A percentile compares a stretch with the other conserved stretches of the same genome.
These are phyloP conservation scores for Anabacerthia variegaticeps DNA, from an alignment of 2,797 vertebrate genomes.

Conservation along the genomic window DNA sequence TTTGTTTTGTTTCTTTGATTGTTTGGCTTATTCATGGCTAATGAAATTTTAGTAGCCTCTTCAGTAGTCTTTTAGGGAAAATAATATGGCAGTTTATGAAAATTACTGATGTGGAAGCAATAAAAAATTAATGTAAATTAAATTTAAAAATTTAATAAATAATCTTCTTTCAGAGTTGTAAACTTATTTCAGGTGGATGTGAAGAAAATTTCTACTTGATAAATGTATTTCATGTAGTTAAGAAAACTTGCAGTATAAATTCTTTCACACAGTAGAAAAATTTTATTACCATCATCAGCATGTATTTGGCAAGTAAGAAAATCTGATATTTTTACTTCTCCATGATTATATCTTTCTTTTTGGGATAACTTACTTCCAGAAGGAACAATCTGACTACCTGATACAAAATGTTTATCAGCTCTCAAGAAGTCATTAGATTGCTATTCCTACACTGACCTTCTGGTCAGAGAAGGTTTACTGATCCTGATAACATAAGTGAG, in stretches of 20 bases:
- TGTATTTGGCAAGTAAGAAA: not conserved
- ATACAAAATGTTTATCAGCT: conserved; percentile 19
- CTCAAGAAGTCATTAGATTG: not conserved
- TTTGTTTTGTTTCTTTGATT: not conserved
- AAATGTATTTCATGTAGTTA: not conserved
- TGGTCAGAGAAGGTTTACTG: conserved; percentile 34
- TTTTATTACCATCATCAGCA: not conserved
- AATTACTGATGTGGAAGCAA: not conserved
- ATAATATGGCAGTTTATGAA: not conserved
- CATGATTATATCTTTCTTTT: not conserved
- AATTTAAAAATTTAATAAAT: not conserved
- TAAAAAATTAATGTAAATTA: not conserved
- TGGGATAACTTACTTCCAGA: not conserved
- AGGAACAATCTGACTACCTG: not conserved
- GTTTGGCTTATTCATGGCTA: not conserved
- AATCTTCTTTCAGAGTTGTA: not conserved
- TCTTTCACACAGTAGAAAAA: not conserved
- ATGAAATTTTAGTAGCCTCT: not conserved
- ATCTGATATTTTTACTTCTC: conserved; percentile 2
- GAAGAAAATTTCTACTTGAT: not conserved
- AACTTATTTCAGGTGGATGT: not conserved
- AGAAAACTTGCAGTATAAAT: not conserved
- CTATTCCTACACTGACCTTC: not conserved
- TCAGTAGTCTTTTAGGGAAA: not conserved
- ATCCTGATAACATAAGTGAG: conserved; percentile 12